phyloP scores from a whole-genome alignment of 2,113 vertebrate species.

The Ictidomys tridecemlineatus region DNA sequence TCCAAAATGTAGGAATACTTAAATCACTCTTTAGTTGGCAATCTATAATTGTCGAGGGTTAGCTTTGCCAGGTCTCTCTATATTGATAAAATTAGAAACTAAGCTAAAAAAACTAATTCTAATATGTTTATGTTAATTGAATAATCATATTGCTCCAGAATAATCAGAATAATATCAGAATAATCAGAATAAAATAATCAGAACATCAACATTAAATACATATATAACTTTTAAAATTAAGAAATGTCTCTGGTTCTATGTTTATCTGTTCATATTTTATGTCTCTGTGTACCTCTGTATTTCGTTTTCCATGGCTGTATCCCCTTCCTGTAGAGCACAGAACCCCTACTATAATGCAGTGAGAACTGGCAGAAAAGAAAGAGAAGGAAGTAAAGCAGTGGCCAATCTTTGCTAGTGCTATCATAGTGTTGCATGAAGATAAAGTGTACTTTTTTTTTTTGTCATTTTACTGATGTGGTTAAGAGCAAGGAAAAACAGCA shows the following conservation, averaged over 20 bases:
- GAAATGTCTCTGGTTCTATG: conserved; percentile 67
- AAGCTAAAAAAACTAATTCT: background rate
- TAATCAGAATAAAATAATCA: conserved; percentile 40
- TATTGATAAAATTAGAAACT: conserved; percentile 3
- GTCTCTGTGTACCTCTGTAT: conserved; percentile 76
- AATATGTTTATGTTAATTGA: background rate
- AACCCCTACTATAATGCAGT: background rate
- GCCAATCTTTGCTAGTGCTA: conserved; percentile 37
- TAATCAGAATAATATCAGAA: background rate
- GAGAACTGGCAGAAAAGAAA: conserved; percentile 17
- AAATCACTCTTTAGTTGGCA: background rate
- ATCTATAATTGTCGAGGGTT: background rate
- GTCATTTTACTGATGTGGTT: background rate
- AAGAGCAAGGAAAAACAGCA: background rate
- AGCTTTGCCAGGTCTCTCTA: background rate
- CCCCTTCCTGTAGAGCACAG: background rate
- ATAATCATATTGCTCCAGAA: background rate
- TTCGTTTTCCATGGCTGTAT: conserved; percentile 76
- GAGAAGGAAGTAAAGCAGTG: background rate
- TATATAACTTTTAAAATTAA: background rate
- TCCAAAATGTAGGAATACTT: background rate
- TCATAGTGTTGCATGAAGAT: background rate
- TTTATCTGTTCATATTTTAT: conserved; percentile 74
- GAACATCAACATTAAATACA: background rate
- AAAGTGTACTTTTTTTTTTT: background rate